Percentiles rank a stretch among this genome's conserved stretches.
Conservation (phyloP, 2,113 vertebrate genomes). For the Erinaceus europaeus region DNA sequence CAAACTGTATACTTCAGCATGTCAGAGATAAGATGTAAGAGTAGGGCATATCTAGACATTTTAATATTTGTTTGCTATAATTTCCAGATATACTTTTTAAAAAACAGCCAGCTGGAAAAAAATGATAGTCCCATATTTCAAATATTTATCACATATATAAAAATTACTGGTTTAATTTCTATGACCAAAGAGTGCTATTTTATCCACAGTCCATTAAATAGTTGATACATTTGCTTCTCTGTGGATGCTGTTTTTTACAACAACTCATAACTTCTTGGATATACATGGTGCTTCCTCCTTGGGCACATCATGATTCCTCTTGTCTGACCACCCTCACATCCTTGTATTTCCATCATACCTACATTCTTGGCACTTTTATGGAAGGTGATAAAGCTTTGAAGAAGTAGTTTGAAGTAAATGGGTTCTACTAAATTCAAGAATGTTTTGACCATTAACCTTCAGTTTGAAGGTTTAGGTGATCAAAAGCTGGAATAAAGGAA, state of each 20-base stretch:
- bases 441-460: constrained; percentile 50
- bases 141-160: too few species aligned
- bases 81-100: not conserved
- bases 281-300: not conserved
- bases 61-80: too few species aligned
- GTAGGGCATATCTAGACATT: too few species aligned
- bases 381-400: constrained; percentile 34
- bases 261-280: not conserved
- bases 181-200: not conserved
- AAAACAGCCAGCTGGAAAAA: too few species aligned
- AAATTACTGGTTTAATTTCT: not conserved
- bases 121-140: too few species aligned
- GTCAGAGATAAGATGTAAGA: too few species aligned
- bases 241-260: not conserved
- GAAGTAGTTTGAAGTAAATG: constrained; percentile 43
- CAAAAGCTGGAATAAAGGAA: not conserved
- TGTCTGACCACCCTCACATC: not conserved
- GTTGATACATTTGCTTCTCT: not conserved
- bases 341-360: constrained; percentile 10
- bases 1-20: not conserved
- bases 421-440: constrained; percentile 46
- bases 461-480: constrained; percentile 32
- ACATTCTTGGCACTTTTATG: constrained; percentile 45
- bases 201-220: not conserved
- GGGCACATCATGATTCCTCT: not conserved